Conservation (phyloP, 1,140 invertebrate species). For the Heliothis subflexa region DNA sequence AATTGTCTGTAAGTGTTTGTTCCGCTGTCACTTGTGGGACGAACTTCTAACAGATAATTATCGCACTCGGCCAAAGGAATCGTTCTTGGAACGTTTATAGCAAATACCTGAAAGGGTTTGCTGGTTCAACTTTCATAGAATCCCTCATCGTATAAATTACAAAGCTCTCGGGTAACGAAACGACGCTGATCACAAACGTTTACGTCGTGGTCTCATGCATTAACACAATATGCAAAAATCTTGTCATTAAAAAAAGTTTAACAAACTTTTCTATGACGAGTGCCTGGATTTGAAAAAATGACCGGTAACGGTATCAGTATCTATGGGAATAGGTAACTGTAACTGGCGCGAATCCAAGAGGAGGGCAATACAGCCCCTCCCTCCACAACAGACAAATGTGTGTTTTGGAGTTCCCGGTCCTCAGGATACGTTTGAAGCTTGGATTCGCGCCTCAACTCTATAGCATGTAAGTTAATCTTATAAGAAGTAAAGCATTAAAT, state of each 20-base stretch:
- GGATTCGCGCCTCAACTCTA: background rate
- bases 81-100: background rate
- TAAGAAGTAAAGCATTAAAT: too few species aligned
- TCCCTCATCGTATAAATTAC: background rate
- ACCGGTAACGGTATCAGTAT: background rate
- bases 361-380: background rate
- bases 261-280: background rate
- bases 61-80: background rate
- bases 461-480: too few species aligned
- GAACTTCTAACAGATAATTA: slow-evolving; percentile 7
- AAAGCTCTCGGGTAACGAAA: background rate
- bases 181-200: background rate
- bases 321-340: slow-evolving; percentile 6
- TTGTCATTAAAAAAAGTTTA: background rate
- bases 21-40: background rate
- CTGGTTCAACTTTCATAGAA: background rate
- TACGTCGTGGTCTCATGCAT: background rate
- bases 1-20: background rate
- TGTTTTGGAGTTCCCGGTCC: slow-evolving; percentile 6
- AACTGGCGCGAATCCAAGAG: background rate
- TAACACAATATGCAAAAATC: background rate
- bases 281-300: background rate
- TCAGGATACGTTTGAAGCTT: background rate
- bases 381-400: slow-evolving; percentile 3
- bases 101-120: background rate